phyloP scores from a whole-genome alignment of 2,888 invertebrate genomes.

The Acanthacorydalis orientalis region DNA sequence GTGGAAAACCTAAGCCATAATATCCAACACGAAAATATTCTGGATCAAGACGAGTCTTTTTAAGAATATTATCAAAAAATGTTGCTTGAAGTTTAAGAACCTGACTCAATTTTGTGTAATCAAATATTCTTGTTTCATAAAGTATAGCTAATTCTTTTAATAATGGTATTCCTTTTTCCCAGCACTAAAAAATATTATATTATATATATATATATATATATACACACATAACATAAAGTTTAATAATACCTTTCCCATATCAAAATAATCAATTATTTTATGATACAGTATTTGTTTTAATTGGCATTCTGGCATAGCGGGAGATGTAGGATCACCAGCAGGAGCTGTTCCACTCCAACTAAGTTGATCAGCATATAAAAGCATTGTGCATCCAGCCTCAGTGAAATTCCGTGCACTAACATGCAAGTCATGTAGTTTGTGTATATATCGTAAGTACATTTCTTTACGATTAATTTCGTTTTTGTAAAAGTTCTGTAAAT shows the following conservation, averaged over 20 bases:
- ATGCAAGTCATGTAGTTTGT: slow-evolving; percentile 86
- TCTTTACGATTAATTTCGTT: slow-evolving; percentile 89
- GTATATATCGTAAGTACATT: slow-evolving; percentile 90
- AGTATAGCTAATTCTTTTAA: slow-evolving; percentile 76
- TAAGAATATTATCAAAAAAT: slow-evolving; percentile 82
- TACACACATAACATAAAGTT: slow-evolving; percentile 3
- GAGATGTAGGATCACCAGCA: slow-evolving; percentile 49
- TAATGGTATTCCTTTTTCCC: slow-evolving; percentile 90
- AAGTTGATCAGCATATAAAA: slow-evolving; percentile 82
- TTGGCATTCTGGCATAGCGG: slow-evolving; percentile 72
- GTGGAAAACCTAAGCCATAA: slow-evolving; percentile 81
- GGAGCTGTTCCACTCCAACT: slow-evolving; percentile 60
- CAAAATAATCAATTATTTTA: slow-evolving; percentile 81
- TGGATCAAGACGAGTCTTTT: slow-evolving; percentile 75
- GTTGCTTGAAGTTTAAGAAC: slow-evolving; percentile 73
- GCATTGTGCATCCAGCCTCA: slow-evolving; percentile 87
- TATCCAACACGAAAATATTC: slow-evolving; percentile 93
- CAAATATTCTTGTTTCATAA: slow-evolving; percentile 73
- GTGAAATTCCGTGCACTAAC: slow-evolving; percentile 81
- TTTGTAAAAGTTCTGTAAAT: slow-evolving; percentile 76
- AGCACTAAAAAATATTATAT: slow-evolving; percentile 41
- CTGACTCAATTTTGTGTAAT: slow-evolving; percentile 74
- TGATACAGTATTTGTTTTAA: slow-evolving; percentile 78
- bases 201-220: slow-evolving; percentile 1
- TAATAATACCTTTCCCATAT: slow-evolving; percentile 64